Conservation (phyloP, 2,113 vertebrate genomes). For the Oxyura jamaicensis region DNA sequence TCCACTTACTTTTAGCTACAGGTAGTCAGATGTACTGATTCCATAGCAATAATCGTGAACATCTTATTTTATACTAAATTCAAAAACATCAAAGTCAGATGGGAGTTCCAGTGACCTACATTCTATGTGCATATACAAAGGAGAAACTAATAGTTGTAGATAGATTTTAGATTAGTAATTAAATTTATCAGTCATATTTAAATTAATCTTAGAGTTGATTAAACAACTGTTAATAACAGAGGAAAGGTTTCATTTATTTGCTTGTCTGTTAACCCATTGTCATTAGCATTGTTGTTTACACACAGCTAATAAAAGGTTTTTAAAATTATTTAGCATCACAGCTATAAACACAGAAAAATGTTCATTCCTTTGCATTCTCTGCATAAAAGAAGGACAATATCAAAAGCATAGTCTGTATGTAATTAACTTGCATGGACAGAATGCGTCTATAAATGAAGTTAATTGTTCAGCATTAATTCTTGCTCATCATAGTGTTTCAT, state of each 20-base stretch:
- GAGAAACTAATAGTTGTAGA: background rate
- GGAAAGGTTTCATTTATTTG: background rate
- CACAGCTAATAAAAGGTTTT: background rate
- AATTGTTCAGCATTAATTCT: background rate
- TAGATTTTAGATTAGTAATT: background rate
- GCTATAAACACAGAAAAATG: background rate
- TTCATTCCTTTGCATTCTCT: background rate
- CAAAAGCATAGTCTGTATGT: background rate
- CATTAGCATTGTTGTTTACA: background rate
- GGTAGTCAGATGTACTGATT: background rate
- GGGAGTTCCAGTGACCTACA: background rate
- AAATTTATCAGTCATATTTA: background rate
- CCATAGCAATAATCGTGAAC: background rate
- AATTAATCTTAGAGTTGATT: background rate
- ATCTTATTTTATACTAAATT: background rate
- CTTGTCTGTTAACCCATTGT: background rate
- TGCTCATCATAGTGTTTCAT: background rate
- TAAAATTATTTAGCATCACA: background rate
- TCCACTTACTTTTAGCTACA: background rate
- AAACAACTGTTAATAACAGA: background rate
- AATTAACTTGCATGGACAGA: conserved; percentile 3
- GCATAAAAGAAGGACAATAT: background rate
- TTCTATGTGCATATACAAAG: background rate
- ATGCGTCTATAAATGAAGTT: background rate
- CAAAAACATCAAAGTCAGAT: background rate